A percentile compares a stretch with the other conserved stretches of the same genome.
Evolutionary conservation across 1,140 invertebrate species (phyloP).

Genomic region (Drosophila littoralis): DNA sequence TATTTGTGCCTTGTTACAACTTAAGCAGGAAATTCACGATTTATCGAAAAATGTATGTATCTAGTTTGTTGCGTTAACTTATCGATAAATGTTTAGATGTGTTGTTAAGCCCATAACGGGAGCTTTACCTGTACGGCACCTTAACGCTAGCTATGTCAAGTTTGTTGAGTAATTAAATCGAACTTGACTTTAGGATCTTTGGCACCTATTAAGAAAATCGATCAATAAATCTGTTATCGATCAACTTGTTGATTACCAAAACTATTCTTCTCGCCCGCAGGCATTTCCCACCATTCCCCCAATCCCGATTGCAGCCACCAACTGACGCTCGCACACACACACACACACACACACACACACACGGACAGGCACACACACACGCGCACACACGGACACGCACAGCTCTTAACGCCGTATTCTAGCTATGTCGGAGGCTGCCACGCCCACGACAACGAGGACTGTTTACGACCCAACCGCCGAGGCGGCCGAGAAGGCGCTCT

Average conservation of each 20-base stretch:
- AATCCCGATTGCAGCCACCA: background rate
- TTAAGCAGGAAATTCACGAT: too few species aligned
- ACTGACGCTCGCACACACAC: background rate
- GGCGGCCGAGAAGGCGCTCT: constrained; percentile 67
- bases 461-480: constrained; percentile 63
- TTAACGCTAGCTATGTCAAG: too few species aligned
- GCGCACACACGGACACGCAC: background rate
- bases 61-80: too few species aligned
- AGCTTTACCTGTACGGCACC: too few species aligned
- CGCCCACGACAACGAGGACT: constrained; percentile 40
- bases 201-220: background rate
- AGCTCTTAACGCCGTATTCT: background rate
- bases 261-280: constrained; percentile 6
- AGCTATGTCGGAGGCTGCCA: constrained; percentile 75
- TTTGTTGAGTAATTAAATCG: too few species aligned
- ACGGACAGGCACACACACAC: too few species aligned
- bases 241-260: background rate
- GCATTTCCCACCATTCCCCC: background rate
- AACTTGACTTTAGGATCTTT: too few species aligned
- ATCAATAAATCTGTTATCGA: background rate
- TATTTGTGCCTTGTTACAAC: too few species aligned
- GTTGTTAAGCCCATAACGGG: too few species aligned
- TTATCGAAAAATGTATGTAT: too few species aligned
- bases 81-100: too few species aligned
- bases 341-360: background rate